Evolutionary conservation across 2,113 vertebrate genomes (phyloP).

Genomic region (Takifugu flavidus): DNA sequence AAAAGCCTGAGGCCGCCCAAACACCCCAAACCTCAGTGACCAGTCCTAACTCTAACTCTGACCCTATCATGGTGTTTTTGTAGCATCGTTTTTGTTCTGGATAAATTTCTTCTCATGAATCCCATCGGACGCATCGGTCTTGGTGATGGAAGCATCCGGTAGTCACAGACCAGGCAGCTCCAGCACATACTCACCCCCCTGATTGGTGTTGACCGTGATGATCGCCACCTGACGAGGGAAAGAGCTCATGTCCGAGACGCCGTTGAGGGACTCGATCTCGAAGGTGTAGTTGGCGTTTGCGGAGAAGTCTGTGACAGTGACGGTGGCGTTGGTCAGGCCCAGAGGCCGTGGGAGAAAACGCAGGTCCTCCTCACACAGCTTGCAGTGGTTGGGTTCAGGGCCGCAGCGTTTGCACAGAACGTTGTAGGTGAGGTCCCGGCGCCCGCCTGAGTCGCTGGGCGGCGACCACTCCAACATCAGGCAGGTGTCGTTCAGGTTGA

Average conservation of each 20-base stretch:
- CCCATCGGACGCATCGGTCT: too few species aligned
- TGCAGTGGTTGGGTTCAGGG: conserved; percentile 77
- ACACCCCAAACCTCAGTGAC: too few species aligned
- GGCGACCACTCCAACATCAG: conserved; percentile 93
- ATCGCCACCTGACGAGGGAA: conserved; percentile 85
- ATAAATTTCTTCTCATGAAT: too few species aligned
- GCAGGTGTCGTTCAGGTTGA: conserved; percentile 91
- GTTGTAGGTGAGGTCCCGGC: conserved; percentile 91
- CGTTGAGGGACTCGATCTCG: conserved; percentile 90
- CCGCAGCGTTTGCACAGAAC: conserved; percentile 89
- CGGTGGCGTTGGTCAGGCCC: conserved; percentile 84
- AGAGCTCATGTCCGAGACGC: conserved; percentile 87
- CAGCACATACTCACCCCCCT: conserved; percentile 81
- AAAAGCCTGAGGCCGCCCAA: too few species aligned
- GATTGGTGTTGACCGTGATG: conserved; percentile 88
- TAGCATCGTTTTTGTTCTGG: too few species aligned
- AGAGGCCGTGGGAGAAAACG: conserved; percentile 86
- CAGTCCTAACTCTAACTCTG: too few species aligned
- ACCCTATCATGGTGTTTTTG: too few species aligned
- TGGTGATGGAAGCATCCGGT: background rate
- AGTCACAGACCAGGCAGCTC: too few species aligned
- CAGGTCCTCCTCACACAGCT: conserved; percentile 86
- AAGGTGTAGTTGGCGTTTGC: conserved; percentile 94
- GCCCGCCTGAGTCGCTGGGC: conserved; percentile 87
- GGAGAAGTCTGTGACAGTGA: conserved; percentile 86